These are phyloP conservation scores for Microcebus lehilahytsara DNA, from an alignment of 2,113 vertebrate genomes.

Conservation along the genomic window DNA sequence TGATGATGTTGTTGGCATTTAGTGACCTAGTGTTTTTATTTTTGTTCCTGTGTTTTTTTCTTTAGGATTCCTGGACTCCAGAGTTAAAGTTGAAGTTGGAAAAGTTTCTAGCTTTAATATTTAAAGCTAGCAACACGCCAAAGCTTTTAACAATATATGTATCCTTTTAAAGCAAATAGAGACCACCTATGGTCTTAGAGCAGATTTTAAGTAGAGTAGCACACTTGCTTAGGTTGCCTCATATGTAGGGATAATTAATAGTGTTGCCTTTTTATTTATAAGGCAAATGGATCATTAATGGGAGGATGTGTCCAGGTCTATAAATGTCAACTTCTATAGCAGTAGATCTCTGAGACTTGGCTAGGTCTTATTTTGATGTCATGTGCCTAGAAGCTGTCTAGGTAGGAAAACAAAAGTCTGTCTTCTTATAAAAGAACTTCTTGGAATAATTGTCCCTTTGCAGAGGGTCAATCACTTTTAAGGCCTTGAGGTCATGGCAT, in stretches of 20 bases:
- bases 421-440: neutral
- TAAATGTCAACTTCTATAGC: neutral
- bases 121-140: constrained; percentile 89
- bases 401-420: neutral
- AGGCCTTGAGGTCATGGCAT: neutral
- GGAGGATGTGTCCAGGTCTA: no score
- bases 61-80: constrained; percentile 93
- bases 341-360: neutral
- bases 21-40: neutral
- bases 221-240: neutral
- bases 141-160: constrained; percentile 93
- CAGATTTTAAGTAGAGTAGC: neutral
- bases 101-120: constrained; percentile 87
- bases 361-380: neutral
- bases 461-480: neutral
- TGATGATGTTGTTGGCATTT: constrained; percentile 4
- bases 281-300: no score
- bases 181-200: neutral
- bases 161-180: constrained; percentile 88
- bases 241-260: rapidly evolving
- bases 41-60: constrained; percentile 48
- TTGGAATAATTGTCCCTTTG: neutral
- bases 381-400: neutral
- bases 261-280: rapidly evolving
- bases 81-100: constrained; percentile 91